These are phyloP conservation scores for Drosophila seguyi DNA, from an alignment of 1,140 invertebrate genomes.

Conservation along the genomic window DNA sequence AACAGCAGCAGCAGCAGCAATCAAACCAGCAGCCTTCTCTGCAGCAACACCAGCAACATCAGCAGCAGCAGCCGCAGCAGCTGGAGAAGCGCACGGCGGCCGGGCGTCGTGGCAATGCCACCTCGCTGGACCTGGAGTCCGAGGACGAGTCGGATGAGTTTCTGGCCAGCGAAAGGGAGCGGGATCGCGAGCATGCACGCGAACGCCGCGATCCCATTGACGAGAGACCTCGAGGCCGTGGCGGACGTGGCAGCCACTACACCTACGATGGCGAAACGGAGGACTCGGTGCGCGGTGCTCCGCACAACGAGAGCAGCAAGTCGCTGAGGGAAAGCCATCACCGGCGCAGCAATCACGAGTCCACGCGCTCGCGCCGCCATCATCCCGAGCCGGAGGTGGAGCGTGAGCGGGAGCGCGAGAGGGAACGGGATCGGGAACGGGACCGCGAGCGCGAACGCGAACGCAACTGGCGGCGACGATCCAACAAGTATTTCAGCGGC, in stretches of 20 bases:
- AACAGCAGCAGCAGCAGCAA: conserved; percentile 17
- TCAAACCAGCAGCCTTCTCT: neutral
- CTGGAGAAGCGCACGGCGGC: conserved; percentile 32
- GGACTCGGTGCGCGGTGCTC: conserved; percentile 59
- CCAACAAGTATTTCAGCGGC: conserved; percentile 32
- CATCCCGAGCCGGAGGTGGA: conserved; percentile 37
- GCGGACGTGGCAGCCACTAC: conserved; percentile 62
- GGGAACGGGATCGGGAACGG: conserved; percentile 47
- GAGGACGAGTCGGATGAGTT: conserved; percentile 73
- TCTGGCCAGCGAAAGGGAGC: conserved; percentile 51
- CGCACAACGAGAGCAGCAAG: conserved; percentile 35
- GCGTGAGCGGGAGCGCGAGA: conserved; percentile 42
- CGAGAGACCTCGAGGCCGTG: conserved; percentile 39
- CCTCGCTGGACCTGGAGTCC: conserved; percentile 62
- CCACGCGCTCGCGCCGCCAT: conserved; percentile 30
- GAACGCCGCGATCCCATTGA: conserved; percentile 35
- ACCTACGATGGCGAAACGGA: conserved; percentile 75
- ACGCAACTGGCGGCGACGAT: conserved; percentile 51
- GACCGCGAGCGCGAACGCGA: conserved; percentile 19
- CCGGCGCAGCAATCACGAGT: conserved; percentile 45
- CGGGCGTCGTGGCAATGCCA: conserved; percentile 40
- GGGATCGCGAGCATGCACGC: conserved; percentile 27
- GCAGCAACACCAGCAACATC: neutral
- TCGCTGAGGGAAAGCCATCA: conserved; percentile 47
- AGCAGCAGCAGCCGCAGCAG: neutral